Evolutionary conservation across 2,113 vertebrate genomes (phyloP), one percentile per base, ranked within the genome.

Genomic region (Hemiscyllium ocellatum): DNA sequence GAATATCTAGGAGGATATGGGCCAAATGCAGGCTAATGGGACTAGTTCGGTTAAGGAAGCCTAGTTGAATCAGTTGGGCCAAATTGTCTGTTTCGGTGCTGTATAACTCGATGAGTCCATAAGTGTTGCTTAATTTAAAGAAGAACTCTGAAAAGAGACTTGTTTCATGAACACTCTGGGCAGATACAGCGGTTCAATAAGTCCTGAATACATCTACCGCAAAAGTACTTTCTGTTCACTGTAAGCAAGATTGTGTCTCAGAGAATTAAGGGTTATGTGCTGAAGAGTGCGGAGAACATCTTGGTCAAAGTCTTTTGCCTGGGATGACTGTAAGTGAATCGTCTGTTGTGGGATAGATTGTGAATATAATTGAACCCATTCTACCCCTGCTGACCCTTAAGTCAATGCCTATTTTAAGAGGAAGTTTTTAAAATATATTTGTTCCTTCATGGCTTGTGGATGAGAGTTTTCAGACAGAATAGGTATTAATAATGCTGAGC

Each of bases 361-460:
- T 83, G 80, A 83, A 42, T 83, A 37, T 37, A 83, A 83, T 42
- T 47, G 80, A 37, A 47, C 80, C 6, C 80, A 83, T 37, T 47
- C 80, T 37, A 47, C 42, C 80, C 42, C n/a, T 83, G 37, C 37
- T 83, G 80, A 83, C 37, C 80, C 80, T 47, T 7, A 83, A 37
- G 80, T 42, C 80, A 83, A 42, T 83, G 80, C 80, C 37, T 83
- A 83, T 6, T 37, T 42, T 47, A 83, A 83, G 37, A 83, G 80
- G 80, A 42, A 83, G 80, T 37, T 83, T 83, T 83, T 83, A 83
- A 83, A 83, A 37, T 83, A 37, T 83, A 83, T 83, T 47, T 83
- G 37, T 83, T 20, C 80, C 80, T 42, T 83, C 80, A 83, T 47
- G 37, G 80, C 80, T 83, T 37, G 42, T 83, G 42, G 42, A 42